A percentile compares a stretch with the other conserved stretches of the same genome.
Evolutionary conservation across 2,888 invertebrate species (phyloP).

Genomic region (Neoitamus cyanurus): DNA sequence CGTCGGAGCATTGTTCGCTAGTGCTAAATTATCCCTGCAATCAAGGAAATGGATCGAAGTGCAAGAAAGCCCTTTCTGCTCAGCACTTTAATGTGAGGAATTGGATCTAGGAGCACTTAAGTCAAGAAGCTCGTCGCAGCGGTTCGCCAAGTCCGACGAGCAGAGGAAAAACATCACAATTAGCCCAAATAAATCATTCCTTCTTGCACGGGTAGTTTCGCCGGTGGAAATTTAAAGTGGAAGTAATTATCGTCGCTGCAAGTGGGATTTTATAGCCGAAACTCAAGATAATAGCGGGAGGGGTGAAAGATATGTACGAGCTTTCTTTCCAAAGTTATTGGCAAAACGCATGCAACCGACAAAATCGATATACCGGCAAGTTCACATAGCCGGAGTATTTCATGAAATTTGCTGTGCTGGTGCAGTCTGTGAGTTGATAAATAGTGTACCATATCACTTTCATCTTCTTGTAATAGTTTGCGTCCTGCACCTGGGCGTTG

Average conservation of each 20-base stretch:
- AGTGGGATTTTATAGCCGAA: background rate
- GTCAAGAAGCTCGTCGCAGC: background rate
- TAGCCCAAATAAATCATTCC: background rate
- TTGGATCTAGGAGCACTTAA: background rate
- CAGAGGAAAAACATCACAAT: background rate
- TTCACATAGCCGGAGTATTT: background rate
- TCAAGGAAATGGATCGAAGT: background rate
- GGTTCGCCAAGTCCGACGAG: background rate
- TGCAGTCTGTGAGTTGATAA: background rate
- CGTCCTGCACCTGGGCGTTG: too few relatives aligned
- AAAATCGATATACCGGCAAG: background rate
- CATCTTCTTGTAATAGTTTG: too few relatives aligned
- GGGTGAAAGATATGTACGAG: background rate
- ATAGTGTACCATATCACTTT: background rate
- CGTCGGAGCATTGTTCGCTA: background rate
- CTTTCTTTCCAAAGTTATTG: background rate
- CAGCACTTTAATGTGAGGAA: background rate
- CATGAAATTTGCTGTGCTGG: background rate
- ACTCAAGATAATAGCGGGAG: background rate
- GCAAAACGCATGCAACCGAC: background rate
- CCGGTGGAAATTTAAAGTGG: background rate
- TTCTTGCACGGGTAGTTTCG: background rate
- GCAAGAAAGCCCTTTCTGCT: background rate
- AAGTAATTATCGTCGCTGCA: background rate
- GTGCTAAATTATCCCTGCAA: background rate